Percentiles rank a stretch among this genome's conserved stretches.
Evolutionary conservation across 1,140 invertebrate species (phyloP).

Genomic region (Lucilia cuprina): DNA sequence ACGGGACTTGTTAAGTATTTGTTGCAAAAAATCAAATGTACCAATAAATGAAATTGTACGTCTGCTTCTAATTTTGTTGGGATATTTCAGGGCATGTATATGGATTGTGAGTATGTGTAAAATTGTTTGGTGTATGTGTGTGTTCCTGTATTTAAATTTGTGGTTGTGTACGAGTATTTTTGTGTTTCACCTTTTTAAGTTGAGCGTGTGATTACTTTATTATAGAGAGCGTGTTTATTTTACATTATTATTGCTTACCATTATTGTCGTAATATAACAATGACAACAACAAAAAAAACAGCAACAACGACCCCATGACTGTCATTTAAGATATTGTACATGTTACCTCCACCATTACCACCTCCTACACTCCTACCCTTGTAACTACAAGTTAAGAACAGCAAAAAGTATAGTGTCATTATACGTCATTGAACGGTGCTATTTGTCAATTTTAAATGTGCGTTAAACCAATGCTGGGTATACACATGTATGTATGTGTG

Average conservation of each 20-base stretch:
- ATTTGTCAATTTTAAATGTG: conserved; percentile 8
- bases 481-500: not conserved
- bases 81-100: too few relatives aligned
- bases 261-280: not conserved
- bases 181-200: not conserved
- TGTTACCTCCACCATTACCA: too few relatives aligned
- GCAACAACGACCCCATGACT: not conserved
- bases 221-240: not conserved
- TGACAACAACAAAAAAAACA: not conserved
- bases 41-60: too few relatives aligned
- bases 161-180: too few relatives aligned
- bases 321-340: too few relatives aligned
- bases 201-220: conserved; percentile 3
- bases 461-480: not conserved
- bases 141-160: too few relatives aligned
- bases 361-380: too few relatives aligned
- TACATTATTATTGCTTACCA: not conserved
- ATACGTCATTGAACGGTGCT: not conserved
- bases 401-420: not conserved
- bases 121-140: too few relatives aligned
- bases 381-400: not conserved
- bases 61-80: too few relatives aligned
- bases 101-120: too few relatives aligned
- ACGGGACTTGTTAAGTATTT: too few relatives aligned
- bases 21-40: too few relatives aligned